Percentiles rank a stretch among this genome's conserved stretches.
These are phyloP conservation scores for Anser brachyrhynchus DNA, from an alignment of 2,113 vertebrate genomes.

Conservation along the genomic window DNA sequence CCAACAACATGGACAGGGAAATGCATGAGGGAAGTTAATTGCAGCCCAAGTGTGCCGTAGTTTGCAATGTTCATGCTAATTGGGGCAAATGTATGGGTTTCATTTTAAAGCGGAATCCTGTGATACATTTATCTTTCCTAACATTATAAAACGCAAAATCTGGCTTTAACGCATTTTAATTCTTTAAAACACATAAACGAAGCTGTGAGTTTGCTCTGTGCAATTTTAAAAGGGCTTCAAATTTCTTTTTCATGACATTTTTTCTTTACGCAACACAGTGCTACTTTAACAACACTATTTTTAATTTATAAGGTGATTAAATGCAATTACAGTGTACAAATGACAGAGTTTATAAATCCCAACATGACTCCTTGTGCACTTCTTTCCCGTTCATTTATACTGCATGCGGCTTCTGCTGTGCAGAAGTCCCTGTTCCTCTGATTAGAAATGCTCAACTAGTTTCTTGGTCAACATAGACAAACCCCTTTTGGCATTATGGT, in stretches of 20 bases:
- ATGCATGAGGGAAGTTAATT: not conserved
- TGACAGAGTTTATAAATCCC: not conserved
- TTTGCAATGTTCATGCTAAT: not conserved
- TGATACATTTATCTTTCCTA: not conserved
- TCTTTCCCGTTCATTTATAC: not conserved
- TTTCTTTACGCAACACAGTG: not conserved
- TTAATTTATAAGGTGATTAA: conserved; percentile 11
- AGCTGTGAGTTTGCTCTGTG: not conserved
- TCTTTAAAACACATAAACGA: not conserved
- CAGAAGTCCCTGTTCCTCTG: not conserved
- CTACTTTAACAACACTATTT: not conserved
- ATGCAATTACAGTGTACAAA: not conserved
- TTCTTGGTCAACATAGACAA: not conserved
- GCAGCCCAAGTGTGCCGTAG: not conserved
- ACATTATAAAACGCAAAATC: not conserved
- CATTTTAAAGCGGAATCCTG: not conserved
- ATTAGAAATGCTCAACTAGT: not conserved
- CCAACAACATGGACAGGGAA: not conserved
- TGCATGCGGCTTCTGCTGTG: not conserved
- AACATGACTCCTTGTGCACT: not conserved
- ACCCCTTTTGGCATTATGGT: not conserved
- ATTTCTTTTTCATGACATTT: not conserved
- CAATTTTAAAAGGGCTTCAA: not conserved
- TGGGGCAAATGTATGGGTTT: not conserved
- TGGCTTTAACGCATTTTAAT: not conserved